Conservation (phyloP, 2,888 invertebrate species). For the Lydus trimaculatus region DNA sequence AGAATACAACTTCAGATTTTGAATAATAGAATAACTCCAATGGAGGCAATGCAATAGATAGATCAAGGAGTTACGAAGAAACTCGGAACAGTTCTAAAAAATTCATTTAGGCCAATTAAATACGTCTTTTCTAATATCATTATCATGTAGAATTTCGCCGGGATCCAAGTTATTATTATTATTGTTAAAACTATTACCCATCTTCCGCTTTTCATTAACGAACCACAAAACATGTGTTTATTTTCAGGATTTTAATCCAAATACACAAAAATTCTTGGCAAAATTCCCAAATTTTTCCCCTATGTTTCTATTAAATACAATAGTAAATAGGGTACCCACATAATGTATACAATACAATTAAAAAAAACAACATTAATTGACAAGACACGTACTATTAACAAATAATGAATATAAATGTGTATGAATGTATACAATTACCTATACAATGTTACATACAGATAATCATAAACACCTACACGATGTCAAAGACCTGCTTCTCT, state of each 20-base stretch:
- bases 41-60: too few species aligned
- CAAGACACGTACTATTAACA: constrained; percentile 21
- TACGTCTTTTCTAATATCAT: too few species aligned
- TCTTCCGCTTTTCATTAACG: background rate
- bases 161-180: too few species aligned
- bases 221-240: constrained; percentile 33
- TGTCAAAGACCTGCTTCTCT: constrained; percentile 27
- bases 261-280: constrained; percentile 32
- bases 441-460: too few species aligned
- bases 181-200: background rate
- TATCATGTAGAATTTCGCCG: too few species aligned
- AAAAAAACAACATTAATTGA: constrained; percentile 11
- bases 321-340: constrained; percentile 11
- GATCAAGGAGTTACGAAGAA: too few species aligned
- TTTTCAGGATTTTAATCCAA: constrained; percentile 34
- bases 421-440: too few species aligned
- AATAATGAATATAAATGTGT: constrained; percentile 19
- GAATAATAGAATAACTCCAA: too few species aligned
- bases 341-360: constrained; percentile 11
- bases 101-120: too few species aligned
- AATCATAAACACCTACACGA: constrained; percentile 25
- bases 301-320: constrained; percentile 9
- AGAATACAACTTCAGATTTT: too few species aligned
- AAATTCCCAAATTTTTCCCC: constrained; percentile 16
- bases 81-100: too few species aligned